A percentile compares a stretch with the other conserved stretches of the same genome.
phyloP scores from a whole-genome alignment of 2,797 vertebrate genomes.

The Hypotaenidia philippensis region DNA sequence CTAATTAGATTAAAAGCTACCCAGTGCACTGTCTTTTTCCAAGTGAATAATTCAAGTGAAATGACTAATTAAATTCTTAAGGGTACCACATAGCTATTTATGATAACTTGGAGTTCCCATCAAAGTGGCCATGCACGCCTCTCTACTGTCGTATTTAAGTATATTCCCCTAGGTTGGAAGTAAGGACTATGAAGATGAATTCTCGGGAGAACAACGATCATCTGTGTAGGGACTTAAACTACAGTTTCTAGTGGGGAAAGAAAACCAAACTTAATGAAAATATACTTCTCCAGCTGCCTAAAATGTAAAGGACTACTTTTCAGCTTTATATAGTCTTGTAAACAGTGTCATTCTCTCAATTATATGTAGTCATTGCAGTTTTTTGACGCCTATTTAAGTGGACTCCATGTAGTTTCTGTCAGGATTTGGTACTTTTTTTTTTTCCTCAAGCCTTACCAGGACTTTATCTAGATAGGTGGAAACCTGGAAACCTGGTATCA shows the following conservation, averaged over 20 bases:
- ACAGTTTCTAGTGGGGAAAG: background rate
- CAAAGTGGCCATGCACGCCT: background rate
- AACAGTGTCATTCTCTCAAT: background rate
- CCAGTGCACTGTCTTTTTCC: slow-evolving; percentile 36
- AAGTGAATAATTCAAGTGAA: slow-evolving; percentile 63
- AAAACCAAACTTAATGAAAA: background rate
- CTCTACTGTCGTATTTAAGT: background rate
- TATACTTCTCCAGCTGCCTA: background rate
- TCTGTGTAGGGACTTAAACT: background rate
- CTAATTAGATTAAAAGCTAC: slow-evolving; percentile 71
- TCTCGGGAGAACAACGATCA: background rate
- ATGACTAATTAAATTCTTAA: slow-evolving; percentile 53
- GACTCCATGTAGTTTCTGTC: background rate
- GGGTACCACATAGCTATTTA: slow-evolving; percentile 10
- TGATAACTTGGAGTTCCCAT: background rate
- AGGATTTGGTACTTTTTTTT: background rate
- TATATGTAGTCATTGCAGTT: background rate
- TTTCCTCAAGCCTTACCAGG: background rate
- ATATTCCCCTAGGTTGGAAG: background rate
- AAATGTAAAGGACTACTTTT: background rate
- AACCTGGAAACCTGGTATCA: background rate
- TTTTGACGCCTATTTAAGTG: background rate
- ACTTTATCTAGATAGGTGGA: background rate
- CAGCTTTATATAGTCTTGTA: background rate
- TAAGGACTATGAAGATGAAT: background rate